These are phyloP conservation scores for Sparidentex hasta DNA, from an alignment of 2,797 vertebrate species.

Conservation along the genomic window DNA sequence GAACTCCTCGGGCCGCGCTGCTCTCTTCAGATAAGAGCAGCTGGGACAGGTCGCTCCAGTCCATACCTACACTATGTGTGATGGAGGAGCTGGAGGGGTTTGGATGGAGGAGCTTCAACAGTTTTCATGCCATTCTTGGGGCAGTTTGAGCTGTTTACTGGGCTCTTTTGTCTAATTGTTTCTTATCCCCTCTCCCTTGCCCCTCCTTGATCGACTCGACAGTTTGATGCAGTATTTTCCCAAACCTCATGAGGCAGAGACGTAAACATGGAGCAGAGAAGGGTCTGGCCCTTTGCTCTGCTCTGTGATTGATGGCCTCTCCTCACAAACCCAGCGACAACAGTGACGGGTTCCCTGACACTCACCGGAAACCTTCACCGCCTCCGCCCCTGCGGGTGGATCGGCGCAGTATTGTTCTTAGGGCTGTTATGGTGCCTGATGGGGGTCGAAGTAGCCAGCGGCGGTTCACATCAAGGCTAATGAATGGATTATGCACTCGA, in stretches of 20 bases:
- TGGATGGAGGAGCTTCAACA: constrained; percentile 52
- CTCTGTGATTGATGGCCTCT: constrained; percentile 74
- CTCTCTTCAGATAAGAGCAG: constrained; percentile 64
- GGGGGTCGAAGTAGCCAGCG: constrained; percentile 62
- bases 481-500: constrained; percentile 75
- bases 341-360: constrained; percentile 66
- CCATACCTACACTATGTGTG: constrained; percentile 15
- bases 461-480: constrained; percentile 71
- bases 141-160: constrained; percentile 59
- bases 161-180: constrained; percentile 30
- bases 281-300: constrained; percentile 39
- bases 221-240: constrained; percentile 42
- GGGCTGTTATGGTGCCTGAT: constrained; percentile 69
- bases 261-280: constrained; percentile 49
- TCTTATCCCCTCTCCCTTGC: constrained; percentile 32
- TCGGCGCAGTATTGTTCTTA: constrained; percentile 51
- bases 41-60: constrained; percentile 52
- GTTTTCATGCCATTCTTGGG: constrained; percentile 59
- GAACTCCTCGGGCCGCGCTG: constrained; percentile 71
- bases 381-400: constrained; percentile 57
- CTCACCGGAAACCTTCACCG: constrained; percentile 72
- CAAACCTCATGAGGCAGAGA: constrained; percentile 32
- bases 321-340: constrained; percentile 60
- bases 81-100: constrained; percentile 66
- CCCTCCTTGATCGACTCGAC: constrained; percentile 52